A percentile compares a stretch with the other conserved stretches of the same genome.
Evolutionary conservation across 1,140 invertebrate species (phyloP).

Genomic region (Bombus soroeensis): DNA sequence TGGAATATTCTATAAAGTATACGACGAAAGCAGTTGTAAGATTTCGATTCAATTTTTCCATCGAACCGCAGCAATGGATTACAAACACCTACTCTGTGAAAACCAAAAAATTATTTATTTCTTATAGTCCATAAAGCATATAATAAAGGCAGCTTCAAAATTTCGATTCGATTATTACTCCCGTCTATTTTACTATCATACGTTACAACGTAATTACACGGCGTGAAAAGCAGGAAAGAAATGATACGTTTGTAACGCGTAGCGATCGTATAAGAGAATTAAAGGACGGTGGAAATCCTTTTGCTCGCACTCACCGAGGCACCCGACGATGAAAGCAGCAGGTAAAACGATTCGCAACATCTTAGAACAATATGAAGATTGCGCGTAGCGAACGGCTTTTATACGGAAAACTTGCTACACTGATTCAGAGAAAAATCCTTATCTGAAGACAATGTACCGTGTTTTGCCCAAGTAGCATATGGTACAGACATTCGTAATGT

Average conservation of each 20-base stretch:
- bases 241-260: neutral
- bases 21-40: neutral
- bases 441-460: constrained; percentile 44
- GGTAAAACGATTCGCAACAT: constrained; percentile 39
- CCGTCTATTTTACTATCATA: neutral
- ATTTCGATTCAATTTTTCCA: neutral
- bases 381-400: constrained; percentile 44
- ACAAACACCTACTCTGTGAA: rapidly evolving
- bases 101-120: neutral
- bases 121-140: no score
- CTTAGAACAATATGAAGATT: constrained; percentile 16
- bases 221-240: neutral
- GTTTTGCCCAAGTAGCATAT: constrained; percentile 7
- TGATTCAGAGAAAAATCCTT: constrained; percentile 54
- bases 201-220: neutral
- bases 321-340: neutral
- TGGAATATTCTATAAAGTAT: no score
- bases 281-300: neutral
- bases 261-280: neutral
- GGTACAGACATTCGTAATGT: constrained; percentile 26
- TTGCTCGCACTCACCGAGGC: constrained; percentile 37
- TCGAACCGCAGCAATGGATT: no score
- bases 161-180: neutral
- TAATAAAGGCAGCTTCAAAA: neutral
- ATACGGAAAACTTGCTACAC: constrained; percentile 46